Evolutionary conservation across 2,113 vertebrate species (phyloP).

Genomic region (Pseudonaja textilis): DNA sequence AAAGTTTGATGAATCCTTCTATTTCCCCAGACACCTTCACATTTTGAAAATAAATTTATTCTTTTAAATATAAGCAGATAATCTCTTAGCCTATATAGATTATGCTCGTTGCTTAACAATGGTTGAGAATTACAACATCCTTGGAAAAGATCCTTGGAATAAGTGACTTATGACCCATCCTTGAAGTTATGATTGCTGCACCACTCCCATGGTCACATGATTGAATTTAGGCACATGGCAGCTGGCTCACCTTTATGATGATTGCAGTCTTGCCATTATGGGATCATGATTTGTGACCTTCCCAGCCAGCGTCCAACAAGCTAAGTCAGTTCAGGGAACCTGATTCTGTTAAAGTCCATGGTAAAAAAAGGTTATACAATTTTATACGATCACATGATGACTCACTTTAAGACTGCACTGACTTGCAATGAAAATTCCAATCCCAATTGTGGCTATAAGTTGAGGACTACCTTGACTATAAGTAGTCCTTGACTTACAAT

Average conservation of each 20-base stretch:
- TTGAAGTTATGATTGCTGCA: not conserved
- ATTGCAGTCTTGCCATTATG: not conserved
- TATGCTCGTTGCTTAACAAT: not conserved
- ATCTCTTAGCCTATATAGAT: not conserved
- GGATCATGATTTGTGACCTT: not conserved
- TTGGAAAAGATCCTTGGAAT: not conserved
- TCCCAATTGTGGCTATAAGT: not conserved
- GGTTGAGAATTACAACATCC: not conserved
- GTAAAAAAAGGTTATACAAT: not conserved
- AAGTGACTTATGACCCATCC: not conserved
- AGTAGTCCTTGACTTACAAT: not conserved
- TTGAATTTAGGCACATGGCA: not conserved
- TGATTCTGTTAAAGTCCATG: not conserved
- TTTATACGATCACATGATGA: not conserved
- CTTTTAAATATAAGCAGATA: not conserved
- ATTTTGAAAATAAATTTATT: not conserved
- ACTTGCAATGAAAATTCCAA: no score
- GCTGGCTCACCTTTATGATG: not conserved
- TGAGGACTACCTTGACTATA: not conserved
- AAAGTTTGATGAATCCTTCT: constrained; percentile 11
- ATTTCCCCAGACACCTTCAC: constrained; percentile 33
- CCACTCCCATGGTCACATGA: not conserved
- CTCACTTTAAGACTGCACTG: not conserved
- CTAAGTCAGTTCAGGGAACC: not conserved
- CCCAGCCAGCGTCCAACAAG: not conserved